Evolutionary conservation across 2,113 vertebrate genomes (phyloP), one percentile per base, ranked within the genome.

Genomic region (Scatophagus argus): DNA sequence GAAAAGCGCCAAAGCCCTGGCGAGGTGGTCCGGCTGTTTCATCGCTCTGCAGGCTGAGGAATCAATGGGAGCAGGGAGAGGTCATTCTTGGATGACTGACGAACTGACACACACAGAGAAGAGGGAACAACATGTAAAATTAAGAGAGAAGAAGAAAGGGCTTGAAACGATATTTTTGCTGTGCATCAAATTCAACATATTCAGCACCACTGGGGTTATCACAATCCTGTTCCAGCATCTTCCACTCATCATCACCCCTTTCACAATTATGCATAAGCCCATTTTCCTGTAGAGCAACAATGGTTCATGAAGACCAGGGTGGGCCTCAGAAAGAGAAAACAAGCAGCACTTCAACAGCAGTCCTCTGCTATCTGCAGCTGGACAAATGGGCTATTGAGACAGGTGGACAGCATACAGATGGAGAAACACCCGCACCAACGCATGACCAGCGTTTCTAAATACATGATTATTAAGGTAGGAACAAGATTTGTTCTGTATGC

Each of bases 331-430:
- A 16, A 90, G 83, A 55, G 77, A 85, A 90, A 91, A 90, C 74
- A 91, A 87, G 83, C 85, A 88, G 38, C 10, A 27, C 32, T 62
- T 77, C 46, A 49, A 83, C 78, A 69, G 77, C 82, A 23, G 38
- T 69, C 43, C 19, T 70, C 74, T 72, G 47, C 65, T 61, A 41
- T 71, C 69, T 75, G 79, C 86, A 91, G 89, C 89, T 90, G 83
- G 87, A 91, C 81, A 69, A 82, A 81, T 76, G 39, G 56, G 67
- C 69, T 92, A 90, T 91, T 94, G 90, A 93, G 87, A 90, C 90
- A 93, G 88, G 82, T 93, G 93, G 85, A 90, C 59, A 52, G 64
- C 87, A 87, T 73, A 85, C 51, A 51, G 66, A 85, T 69, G 44
- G 44, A 69, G 49, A 82, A 81, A 87, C 67, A 86, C 85, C 84